Evolutionary conservation across 2,113 vertebrate genomes (phyloP).

Genomic region (chimpanzee (Pan troglodytes)): NHGRI_mPanTro3-v2.1_pri NC_072402.2:62296001-62296500

Average conservation of each 20-base stretch:
- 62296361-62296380: background rate
- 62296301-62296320: background rate
- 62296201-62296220: conserved; percentile 62
- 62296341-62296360: background rate
- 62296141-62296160: conserved; percentile 69
- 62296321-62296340: background rate
- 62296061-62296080: conserved; percentile 75
- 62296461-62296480: background rate
- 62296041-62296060: conserved; percentile 81
- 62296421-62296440: background rate
- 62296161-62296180: conserved; percentile 71
- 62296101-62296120: conserved; percentile 75
- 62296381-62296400: background rate
- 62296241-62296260: conserved; percentile 50
- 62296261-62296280: conserved; percentile 36
- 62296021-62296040: conserved; percentile 76
- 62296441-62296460: background rate
- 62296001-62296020: conserved; percentile 76
- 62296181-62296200: conserved; percentile 67
- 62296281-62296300: conserved; percentile 6
- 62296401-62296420: background rate
- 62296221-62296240: background rate
- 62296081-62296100: conserved; percentile 67
- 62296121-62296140: conserved; percentile 60
- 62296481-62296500: background rate